Conservation (phyloP, 2,888 invertebrate species). For the Drosophila borealis region DNA sequence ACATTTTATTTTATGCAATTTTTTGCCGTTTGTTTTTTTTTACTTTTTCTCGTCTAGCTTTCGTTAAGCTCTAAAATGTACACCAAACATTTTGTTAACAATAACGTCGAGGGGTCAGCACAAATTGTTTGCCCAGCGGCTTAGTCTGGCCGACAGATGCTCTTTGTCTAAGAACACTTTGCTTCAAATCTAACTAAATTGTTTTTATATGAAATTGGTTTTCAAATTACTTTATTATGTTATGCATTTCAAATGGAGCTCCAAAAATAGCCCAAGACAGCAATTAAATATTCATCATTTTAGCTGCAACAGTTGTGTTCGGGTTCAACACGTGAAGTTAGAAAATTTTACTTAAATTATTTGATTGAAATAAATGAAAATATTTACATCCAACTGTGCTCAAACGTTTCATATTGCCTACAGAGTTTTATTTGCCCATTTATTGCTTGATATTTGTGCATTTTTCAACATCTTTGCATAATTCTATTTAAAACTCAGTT, state of each 20-base stretch:
- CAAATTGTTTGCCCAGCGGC: constrained; percentile 51
- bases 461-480: too few species aligned
- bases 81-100: constrained; percentile 51
- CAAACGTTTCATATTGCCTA: too few species aligned
- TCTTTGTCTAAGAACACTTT: constrained; percentile 27
- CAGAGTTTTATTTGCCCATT: too few species aligned
- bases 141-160: constrained; percentile 49
- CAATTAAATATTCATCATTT: constrained; percentile 4
- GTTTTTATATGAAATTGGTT: not conserved
- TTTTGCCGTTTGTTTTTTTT: constrained; percentile 14
- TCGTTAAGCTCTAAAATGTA: constrained; percentile 42
- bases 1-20: constrained; percentile 40
- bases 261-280: not conserved
- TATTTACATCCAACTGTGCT: too few species aligned
- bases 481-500: too few species aligned
- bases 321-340: too few species aligned
- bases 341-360: not conserved
- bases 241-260: not conserved
- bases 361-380: not conserved
- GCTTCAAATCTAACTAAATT: not conserved
- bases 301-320: not conserved
- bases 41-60: not conserved
- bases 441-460: too few species aligned
- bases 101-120: constrained; percentile 22
- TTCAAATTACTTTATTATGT: not conserved